Base-by-base conservation (phyloP, 2,888 invertebrate genomes). In the Leucophenga maculata region DNA sequence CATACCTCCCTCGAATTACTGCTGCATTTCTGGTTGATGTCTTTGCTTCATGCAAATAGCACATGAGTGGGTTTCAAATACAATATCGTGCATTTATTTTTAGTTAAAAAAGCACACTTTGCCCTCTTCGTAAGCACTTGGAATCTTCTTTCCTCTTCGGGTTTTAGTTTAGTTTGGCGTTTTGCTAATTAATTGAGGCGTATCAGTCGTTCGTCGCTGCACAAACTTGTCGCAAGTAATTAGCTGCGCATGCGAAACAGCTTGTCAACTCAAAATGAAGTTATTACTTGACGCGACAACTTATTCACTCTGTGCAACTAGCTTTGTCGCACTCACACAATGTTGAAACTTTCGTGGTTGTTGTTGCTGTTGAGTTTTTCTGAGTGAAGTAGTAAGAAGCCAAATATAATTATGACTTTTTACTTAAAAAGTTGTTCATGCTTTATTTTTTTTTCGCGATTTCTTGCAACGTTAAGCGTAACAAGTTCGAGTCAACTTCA, bases 131-230 rank as follows among this genome's bases (percentile, higher is more conserved):
- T 14, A 18, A 6, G n/a, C 60, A 62, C 60, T 48, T 48, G 3
- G 26, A 26, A 14, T 46, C 57, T 59, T 54, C 22, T 68, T n/a
- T n/a, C 8, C 11, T 3, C 18, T 71, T 57, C 59, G 54, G 18
- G 44, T 66, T 66, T 52, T 68, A 68, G 72, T 65, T 69, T 67
- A 69, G 65, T 74, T 62, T 75, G 79, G 75, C 80, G 77, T 76
- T 79, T 39, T 62, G 73, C 78, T 80, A 80, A 80, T 83, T 80
- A 80, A 83, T 83, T 78, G 75, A 69, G 76, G 72, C 78, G 71
- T 78, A 62, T 52, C 62, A 68, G 46, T 39, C 39, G 39, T 39
- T 39, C n/a, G 39, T 39, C 39, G 39, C 8, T 39, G 20, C 26
- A 18, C 39, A 67, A 67, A 67, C 77, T 78, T 82, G 83, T 78